These are phyloP conservation scores for Brachyistius frenatus DNA, from an alignment of 2,113 vertebrate genomes.

Conservation along the genomic window DNA sequence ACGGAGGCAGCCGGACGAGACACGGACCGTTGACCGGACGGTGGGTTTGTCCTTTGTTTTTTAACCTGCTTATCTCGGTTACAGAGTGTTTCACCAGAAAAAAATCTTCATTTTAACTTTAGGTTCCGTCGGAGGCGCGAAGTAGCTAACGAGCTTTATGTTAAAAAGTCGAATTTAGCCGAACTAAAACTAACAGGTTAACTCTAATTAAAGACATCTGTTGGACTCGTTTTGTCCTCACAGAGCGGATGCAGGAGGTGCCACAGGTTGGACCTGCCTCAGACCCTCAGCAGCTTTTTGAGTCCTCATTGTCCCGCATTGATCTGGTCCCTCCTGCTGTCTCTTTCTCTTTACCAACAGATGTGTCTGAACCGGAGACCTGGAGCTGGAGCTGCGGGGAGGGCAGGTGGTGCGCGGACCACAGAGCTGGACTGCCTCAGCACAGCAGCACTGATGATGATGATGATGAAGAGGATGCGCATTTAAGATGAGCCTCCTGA, in stretches of 20 bases:
- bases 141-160: neutral
- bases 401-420: neutral
- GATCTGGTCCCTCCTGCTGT: neutral
- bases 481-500: neutral
- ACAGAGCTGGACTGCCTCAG: neutral
- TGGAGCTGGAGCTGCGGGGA: neutral
- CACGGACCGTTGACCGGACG: neutral
- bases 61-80: neutral
- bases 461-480: constrained; percentile 10
- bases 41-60: neutral
- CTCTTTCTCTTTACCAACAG: neutral
- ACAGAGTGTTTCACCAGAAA: neutral
- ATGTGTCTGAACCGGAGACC: constrained; percentile 12
- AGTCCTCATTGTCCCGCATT: too few species aligned
- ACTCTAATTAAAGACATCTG: neutral
- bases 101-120: constrained; percentile 4
- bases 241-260: too few species aligned
- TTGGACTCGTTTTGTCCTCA: too few species aligned
- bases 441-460: neutral
- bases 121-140: neutral
- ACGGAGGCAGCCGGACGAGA: constrained; percentile 20
- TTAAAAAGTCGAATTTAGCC: neutral
- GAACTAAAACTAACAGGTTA: neutral
- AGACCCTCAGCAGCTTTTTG: too few species aligned
- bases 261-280: too few species aligned